Evolutionary conservation across 2,888 invertebrate species (phyloP).

Genomic region (Poecilus cupreus): DNA sequence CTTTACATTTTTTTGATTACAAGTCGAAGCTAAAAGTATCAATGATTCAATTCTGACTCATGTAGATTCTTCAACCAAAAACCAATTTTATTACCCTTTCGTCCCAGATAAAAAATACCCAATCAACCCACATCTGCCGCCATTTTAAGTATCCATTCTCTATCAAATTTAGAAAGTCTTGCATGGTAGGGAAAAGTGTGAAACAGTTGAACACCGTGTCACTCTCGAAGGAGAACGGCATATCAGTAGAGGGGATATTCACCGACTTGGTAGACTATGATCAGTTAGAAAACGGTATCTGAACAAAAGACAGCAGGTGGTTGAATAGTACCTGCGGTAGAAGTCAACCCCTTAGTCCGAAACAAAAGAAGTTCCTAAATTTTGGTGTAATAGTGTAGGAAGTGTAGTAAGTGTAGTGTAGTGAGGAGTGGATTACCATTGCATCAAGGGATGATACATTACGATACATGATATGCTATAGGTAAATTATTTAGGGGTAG

Average conservation of each 20-base stretch:
- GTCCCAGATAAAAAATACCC: not conserved
- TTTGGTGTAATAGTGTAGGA: not conserved
- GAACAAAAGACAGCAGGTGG: not conserved
- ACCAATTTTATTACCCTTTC: too few relatives aligned
- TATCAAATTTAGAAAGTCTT: not conserved
- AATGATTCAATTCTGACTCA: too few relatives aligned
- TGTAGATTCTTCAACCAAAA: too few relatives aligned
- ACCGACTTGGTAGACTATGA: not conserved
- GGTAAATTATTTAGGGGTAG: not conserved
- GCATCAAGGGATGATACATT: not conserved
- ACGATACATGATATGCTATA: not conserved
- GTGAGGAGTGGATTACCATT: not conserved
- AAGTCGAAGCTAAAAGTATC: too few relatives aligned
- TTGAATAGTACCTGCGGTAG: not conserved
- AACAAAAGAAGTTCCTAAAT: not conserved
- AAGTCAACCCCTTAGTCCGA: not conserved
- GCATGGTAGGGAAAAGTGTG: not conserved
- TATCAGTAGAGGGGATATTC: not conserved
- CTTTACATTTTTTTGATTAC: too few relatives aligned
- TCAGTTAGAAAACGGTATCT: not conserved
- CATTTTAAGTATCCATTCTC: not conserved
- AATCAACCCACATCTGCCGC: not conserved
- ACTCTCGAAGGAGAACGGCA: not conserved
- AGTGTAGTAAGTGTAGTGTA: not conserved
- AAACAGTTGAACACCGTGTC: not conserved